phyloP scores from a whole-genome alignment of 1,140 invertebrate genomes.

The Matsumurasca onukii region DNA sequence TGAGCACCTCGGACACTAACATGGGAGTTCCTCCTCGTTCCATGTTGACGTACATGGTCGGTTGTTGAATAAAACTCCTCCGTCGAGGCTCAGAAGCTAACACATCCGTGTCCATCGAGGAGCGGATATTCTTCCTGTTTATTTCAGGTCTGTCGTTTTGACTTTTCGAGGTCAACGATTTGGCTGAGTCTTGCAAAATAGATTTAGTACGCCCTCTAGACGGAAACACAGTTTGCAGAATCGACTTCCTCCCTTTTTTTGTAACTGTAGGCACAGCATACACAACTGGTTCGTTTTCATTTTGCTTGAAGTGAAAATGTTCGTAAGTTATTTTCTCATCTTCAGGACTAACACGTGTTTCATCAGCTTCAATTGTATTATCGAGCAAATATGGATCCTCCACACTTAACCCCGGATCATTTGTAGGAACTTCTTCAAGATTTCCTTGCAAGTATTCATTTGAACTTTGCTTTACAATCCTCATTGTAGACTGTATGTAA shows the following conservation, averaged over 20 bases:
- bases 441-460: too few species aligned
- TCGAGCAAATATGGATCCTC: too few species aligned
- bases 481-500: too few species aligned
- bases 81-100: neutral
- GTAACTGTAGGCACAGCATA: slow-evolving; percentile 1
- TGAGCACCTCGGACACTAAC: slow-evolving; percentile 12
- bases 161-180: slow-evolving; percentile 9
- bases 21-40: neutral
- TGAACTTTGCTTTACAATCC: too few species aligned
- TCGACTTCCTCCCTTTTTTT: neutral
- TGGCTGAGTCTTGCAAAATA: slow-evolving; percentile 1
- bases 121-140: neutral
- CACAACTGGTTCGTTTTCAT: neutral
- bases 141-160: neutral
- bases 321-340: too few species aligned
- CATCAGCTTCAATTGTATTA: too few species aligned
- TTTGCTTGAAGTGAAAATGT: neutral
- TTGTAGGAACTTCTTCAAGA: too few species aligned
- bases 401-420: too few species aligned
- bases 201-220: neutral
- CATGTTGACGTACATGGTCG: neutral
- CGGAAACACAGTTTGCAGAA: neutral
- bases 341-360: too few species aligned
- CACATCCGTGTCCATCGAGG: slow-evolving; percentile 11
- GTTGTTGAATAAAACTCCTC: neutral